phyloP scores from a whole-genome alignment of 2,797 vertebrate species.

The Hippoglossus hippoglossus region DNA sequence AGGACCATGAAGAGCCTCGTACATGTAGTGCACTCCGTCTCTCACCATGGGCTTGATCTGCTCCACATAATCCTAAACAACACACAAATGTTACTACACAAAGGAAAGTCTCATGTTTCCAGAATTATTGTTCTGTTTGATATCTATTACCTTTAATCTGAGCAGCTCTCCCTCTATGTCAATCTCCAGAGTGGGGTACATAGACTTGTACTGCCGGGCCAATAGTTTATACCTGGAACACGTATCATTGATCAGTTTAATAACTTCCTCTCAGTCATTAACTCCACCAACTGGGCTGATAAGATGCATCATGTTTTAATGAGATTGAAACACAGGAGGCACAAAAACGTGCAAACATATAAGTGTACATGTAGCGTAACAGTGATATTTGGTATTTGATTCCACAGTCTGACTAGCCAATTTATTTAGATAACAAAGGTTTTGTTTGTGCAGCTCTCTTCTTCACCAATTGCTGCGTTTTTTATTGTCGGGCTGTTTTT shows the following conservation, averaged over 20 bases:
- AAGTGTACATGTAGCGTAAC: too few species aligned
- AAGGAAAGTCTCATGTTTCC: background rate
- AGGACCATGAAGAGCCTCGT: constrained; percentile 94
- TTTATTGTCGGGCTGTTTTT: too few species aligned
- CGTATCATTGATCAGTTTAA: background rate
- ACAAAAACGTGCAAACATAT: too few species aligned
- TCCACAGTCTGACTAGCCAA: too few species aligned
- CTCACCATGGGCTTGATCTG: constrained; percentile 96
- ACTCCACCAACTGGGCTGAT: too few species aligned
- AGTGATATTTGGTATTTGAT: too few species aligned
- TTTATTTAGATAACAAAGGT: too few species aligned
- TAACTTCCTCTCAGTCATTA: too few species aligned
- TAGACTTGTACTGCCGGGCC: constrained; percentile 94
- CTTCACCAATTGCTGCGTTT: too few species aligned
- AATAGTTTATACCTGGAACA: constrained; percentile 92
- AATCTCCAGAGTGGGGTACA: constrained; percentile 95
- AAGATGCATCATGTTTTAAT: too few species aligned
- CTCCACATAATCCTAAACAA: constrained; percentile 89
- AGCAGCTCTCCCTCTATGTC: constrained; percentile 93
- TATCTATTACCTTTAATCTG: constrained; percentile 88
- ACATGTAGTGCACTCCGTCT: constrained; percentile 97
- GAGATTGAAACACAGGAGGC: too few species aligned
- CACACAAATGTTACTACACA: background rate
- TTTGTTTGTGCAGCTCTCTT: too few species aligned
- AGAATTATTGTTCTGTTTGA: background rate